A percentile compares a stretch with the other conserved stretches of the same genome.
These are phyloP conservation scores for Hylomyscus alleni DNA, from an alignment of 2,797 vertebrate genomes.

Conservation along the genomic window DNA sequence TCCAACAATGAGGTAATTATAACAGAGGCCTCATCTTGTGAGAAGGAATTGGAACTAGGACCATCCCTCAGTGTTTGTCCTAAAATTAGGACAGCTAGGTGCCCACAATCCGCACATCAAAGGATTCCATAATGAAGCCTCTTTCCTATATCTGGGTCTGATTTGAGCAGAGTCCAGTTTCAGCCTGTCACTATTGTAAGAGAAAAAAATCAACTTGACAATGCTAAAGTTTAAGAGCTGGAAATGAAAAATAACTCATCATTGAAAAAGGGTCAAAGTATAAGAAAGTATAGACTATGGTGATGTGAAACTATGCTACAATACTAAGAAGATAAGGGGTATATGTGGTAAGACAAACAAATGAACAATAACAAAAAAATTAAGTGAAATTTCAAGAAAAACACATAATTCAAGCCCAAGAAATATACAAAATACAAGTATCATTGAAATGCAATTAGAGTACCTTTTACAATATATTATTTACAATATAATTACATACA, in stretches of 20 bases:
- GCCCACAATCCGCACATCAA: not conserved
- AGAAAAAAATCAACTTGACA: not conserved
- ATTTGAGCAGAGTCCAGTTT: not conserved
- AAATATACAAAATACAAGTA: not conserved
- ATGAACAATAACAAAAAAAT: not conserved
- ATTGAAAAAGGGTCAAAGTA: not conserved
- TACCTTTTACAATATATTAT: not conserved
- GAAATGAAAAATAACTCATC: not conserved
- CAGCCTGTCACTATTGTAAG: not conserved
- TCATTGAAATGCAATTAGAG: not conserved
- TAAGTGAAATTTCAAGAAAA: not conserved
- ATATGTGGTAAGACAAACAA: not conserved
- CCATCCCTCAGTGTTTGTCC: too few species aligned
- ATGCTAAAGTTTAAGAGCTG: not conserved
- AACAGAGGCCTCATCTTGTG: not conserved
- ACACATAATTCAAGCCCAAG: not conserved
- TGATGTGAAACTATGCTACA: not conserved
- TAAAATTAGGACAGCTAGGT: not conserved
- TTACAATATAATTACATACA: not conserved
- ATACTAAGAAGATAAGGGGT: not conserved
- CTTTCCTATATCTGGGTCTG: not conserved
- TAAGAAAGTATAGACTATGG: not conserved
- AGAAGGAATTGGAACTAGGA: not conserved
- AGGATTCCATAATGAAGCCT: not conserved
- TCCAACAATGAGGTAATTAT: not conserved